Evolutionary conservation across 2,113 vertebrate genomes (phyloP), one percentile per base, ranked within the genome.

Genomic region (Dryoscopus gambensis): DNA sequence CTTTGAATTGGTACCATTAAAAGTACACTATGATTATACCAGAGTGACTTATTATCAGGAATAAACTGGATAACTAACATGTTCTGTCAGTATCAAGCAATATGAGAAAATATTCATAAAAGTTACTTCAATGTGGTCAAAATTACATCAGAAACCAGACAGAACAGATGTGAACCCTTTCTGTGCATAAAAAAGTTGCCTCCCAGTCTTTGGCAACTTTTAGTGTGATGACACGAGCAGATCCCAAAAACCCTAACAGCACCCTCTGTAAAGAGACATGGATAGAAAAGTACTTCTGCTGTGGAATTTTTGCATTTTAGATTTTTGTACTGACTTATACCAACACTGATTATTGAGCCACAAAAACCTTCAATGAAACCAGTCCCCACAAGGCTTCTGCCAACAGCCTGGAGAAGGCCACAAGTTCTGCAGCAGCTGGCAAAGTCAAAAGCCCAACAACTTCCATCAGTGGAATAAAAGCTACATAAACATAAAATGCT

Each of bases 121-220:
- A 86, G 42, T 88, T 69, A 83, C 15, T 86, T 90, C 37, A 80
- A 4, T 42, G 40, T 71, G 79, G 70, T 80, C 49, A 79, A 85
- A 91, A 87, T 75, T 89, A 24, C 33, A 91, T 15, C 35, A 75
- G 35, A 96, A 93, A 86, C 40, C 37, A 87, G 90, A 86, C 37
- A 90, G 82, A 90, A 80, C 71, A 95, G 94, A 76, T 83, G 85
- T 88, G 59, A 93, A 63, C 21, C 23, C 63, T 77, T 86, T 50
- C 83, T 84, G 59, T 8, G 37, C 13, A 60, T 15, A 65, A 6
- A 21, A 21, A 53, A 76, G 28, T 31, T 77, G 79, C 71, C 78
- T 87, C 80, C 55, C 53, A 73, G 37, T 42, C 68, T 85, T 83
- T 80, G 85, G 59, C 88, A 80, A 46, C 88, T 77, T 88, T 42